These are phyloP conservation scores for Spilosoma lubricipeda DNA, from an alignment of 2,888 invertebrate genomes.

Conservation along the genomic window DNA sequence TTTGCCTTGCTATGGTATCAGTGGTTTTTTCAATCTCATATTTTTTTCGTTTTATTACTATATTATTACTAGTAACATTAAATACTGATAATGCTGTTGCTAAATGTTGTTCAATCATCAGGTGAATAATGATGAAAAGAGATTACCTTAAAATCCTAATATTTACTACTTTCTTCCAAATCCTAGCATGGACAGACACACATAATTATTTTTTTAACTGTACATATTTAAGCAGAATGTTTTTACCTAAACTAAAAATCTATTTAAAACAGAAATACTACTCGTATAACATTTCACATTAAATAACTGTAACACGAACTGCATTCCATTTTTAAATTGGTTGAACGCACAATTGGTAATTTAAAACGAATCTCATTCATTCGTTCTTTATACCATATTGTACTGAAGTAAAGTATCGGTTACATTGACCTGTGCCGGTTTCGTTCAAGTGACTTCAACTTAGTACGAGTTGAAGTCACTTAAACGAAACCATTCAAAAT, in stretches of 20 bases:
- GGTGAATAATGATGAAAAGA: too few species aligned
- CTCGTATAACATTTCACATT: slow-evolving; percentile 11
- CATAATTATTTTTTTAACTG: too few species aligned
- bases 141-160: too few species aligned
- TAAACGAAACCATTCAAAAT: background rate
- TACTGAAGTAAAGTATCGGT: background rate
- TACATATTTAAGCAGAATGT: background rate
- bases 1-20: background rate
- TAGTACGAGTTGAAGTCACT: background rate
- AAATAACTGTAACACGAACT: slow-evolving; percentile 20
- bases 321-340: slow-evolving; percentile 31
- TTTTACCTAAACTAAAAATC: slow-evolving; percentile 1
- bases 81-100: too few species aligned
- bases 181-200: too few species aligned
- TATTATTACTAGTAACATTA: too few species aligned
- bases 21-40: too few species aligned
- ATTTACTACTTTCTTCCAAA: too few species aligned
- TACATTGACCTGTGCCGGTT: background rate
- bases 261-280: slow-evolving; percentile 11
- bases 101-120: too few species aligned
- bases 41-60: too few species aligned
- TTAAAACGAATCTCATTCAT: slow-evolving; percentile 20
- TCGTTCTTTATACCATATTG: slow-evolving; percentile 2
- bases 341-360: slow-evolving; percentile 25
- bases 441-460: too few species aligned